These are phyloP conservation scores for Pheosia gnoma DNA, from an alignment of 2,888 invertebrate genomes.

Conservation along the genomic window DNA sequence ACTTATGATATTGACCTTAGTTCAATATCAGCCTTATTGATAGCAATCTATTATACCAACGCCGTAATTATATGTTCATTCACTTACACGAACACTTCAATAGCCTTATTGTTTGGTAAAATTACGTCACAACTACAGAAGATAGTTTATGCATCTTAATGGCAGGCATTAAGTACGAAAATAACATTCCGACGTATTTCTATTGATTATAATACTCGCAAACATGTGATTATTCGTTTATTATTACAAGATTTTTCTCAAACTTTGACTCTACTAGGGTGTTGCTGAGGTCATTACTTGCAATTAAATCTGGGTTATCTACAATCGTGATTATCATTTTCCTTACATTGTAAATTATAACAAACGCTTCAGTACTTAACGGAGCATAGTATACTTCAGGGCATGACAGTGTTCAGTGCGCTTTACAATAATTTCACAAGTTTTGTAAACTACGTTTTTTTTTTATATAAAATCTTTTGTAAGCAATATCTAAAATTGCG, in stretches of 20 bases:
- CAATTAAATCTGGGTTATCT: constrained; percentile 4
- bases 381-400: constrained; percentile 24
- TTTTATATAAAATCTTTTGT: neutral
- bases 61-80: constrained; percentile 14
- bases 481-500: neutral
- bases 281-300: constrained; percentile 8
- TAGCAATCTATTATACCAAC: constrained; percentile 11
- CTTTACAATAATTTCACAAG: constrained; percentile 7
- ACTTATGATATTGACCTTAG: constrained; percentile 3
- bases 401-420: constrained; percentile 10
- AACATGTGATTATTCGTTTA: constrained; percentile 9
- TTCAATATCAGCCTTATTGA: constrained; percentile 15
- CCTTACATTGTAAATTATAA: constrained; percentile 30
- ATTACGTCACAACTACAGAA: neutral
- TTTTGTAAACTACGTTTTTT: neutral
- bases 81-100: constrained; percentile 3
- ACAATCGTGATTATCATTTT: constrained; percentile 24
- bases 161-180: neutral
- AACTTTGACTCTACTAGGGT: neutral
- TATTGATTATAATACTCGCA: constrained; percentile 2
- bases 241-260: neutral
- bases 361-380: constrained; percentile 23
- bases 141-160: neutral
- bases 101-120: neutral
- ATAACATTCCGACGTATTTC: neutral